Evolutionary conservation across 2,113 vertebrate species (phyloP), one percentile per base, ranked within the genome.

Genomic region (Brienomyrus brachyistius): DNA sequence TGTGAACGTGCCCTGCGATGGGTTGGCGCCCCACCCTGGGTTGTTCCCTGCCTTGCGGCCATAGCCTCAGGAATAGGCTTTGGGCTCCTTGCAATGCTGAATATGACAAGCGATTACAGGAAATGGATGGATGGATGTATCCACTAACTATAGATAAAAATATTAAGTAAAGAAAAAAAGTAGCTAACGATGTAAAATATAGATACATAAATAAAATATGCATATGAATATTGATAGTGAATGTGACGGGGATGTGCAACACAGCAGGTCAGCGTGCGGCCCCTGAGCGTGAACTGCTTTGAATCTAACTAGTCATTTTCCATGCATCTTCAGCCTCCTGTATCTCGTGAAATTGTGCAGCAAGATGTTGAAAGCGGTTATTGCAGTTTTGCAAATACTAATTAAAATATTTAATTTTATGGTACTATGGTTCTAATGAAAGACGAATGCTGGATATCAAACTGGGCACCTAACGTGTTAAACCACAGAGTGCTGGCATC

Each of bases 391-490:
- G 77, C 43, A 84, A 45, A 84, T 84, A 50, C 43, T 45, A 48
- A 84, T 84, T 45, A 84, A 84, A 84, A 47, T 84, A 17, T 47
- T 84, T 84, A 11, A 84, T 84, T 84, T 84, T 47, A 47, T 48
- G 45, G 45, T 48, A 1, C 43, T 13, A 48, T 23, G 43, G 43
- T 45, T 70, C 35, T 48, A 84, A 84, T n/a, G 43, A 84, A 84
- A 23, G 43, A 48, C 40, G 3, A n/a, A 84, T 84, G 17, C 31
- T 80, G 31, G 43, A 84, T 84, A n/a, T 48, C 43, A 43, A 84
- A 47, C 45, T 47, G 8, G 21, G 45, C 82, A 11, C 10, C 82
- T 84, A 48, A 0, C 8, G 40, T 84, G 82, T 84, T 40, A 40
- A 40, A 13, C 45, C 45, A 23, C n/a, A n/a, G 82, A 48, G 15